phyloP scores from a whole-genome alignment of 2,797 vertebrate species.

The Spondyliosoma cantharus region DNA sequence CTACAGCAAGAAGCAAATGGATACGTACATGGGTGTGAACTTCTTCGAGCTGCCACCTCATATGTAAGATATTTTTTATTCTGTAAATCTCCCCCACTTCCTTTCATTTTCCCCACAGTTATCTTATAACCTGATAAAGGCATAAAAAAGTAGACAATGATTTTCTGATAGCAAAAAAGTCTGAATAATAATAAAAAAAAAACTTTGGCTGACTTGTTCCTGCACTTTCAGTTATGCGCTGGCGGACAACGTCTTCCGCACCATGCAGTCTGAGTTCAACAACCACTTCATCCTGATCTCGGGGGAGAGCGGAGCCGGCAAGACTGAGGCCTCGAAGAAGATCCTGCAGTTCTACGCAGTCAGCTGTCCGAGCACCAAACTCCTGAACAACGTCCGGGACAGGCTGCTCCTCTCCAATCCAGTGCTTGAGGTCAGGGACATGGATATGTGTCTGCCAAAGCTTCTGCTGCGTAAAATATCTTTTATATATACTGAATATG shows the following conservation, averaged over 20 bases:
- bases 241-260: slow-evolving; percentile 95
- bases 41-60: slow-evolving; percentile 98
- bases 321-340: slow-evolving; percentile 97
- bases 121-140: background rate
- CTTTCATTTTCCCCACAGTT: background rate
- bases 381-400: slow-evolving; percentile 90
- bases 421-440: slow-evolving; percentile 90
- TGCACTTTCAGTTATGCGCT: slow-evolving; percentile 88
- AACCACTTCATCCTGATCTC: slow-evolving; percentile 98
- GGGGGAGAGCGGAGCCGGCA: slow-evolving; percentile 95
- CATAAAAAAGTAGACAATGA: background rate
- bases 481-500: too few species aligned
- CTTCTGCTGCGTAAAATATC: background rate
- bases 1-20: slow-evolving; percentile 93
- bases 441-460: background rate
- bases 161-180: background rate
- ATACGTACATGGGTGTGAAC: slow-evolving; percentile 94
- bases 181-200: background rate
- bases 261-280: slow-evolving; percentile 92
- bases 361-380: slow-evolving; percentile 91
- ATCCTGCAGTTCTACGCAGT: slow-evolving; percentile 94
- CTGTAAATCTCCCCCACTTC: background rate
- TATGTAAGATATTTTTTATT: slow-evolving; percentile 85
- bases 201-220: background rate
- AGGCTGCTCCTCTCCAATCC: slow-evolving; percentile 93